Conservation (phyloP, 1,140 invertebrate species). For the Drosophila triauraria region DNA sequence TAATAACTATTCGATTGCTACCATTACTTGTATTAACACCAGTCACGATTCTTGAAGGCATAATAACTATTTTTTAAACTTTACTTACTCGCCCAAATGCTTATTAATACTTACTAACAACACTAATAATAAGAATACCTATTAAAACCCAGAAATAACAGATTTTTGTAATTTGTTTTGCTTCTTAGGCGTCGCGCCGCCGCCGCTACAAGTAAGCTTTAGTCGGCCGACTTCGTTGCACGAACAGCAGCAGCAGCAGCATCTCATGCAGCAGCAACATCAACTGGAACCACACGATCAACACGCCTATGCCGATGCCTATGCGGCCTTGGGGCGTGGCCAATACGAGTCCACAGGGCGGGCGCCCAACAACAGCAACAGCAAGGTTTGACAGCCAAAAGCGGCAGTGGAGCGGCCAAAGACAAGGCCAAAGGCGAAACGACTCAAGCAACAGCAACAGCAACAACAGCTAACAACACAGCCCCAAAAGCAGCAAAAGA, state of each 20-base stretch:
- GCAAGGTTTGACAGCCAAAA: conserved; percentile 86
- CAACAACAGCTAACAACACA: conserved; percentile 48
- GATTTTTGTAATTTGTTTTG: conserved; percentile 13
- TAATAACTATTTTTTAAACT: neutral
- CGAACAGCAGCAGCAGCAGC: conserved; percentile 86
- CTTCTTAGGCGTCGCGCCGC: conserved; percentile 87
- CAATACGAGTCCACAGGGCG: conserved; percentile 85
- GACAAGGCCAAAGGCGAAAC: conserved; percentile 61
- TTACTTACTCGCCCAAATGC: neutral
- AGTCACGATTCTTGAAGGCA: neutral
- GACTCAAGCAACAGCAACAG: conserved; percentile 51
- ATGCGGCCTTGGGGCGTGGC: conserved; percentile 88
- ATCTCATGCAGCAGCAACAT: conserved; percentile 81
- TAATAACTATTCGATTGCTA: neutral
- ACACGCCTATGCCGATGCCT: conserved; percentile 86
- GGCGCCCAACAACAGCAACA: conserved; percentile 77
- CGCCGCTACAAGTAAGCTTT: conserved; percentile 87
- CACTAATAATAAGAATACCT: neutral
- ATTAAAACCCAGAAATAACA: neutral
- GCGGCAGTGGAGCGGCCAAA: conserved; percentile 58
- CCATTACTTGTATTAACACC: no score
- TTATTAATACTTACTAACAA: conserved; percentile 9
- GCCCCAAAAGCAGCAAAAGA: conserved; percentile 61
- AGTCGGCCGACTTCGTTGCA: conserved; percentile 86
- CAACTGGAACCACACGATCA: conserved; percentile 70